Evolutionary conservation across 2,113 vertebrate species (phyloP).

Genomic region (Hippoglossus stenolepis): DNA sequence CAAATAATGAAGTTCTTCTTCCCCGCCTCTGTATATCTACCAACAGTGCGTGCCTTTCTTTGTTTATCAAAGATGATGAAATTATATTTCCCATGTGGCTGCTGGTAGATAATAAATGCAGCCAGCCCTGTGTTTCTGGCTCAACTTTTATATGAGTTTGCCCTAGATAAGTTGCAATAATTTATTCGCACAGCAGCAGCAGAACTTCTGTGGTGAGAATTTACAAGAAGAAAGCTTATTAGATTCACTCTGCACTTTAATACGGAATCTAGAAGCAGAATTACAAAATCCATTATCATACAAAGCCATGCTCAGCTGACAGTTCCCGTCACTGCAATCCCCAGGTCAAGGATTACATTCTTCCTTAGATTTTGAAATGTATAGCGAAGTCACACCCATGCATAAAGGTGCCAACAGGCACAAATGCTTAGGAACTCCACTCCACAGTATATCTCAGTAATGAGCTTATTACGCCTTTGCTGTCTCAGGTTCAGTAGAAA

Average conservation of each 20-base stretch:
- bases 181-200: conserved; percentile 50
- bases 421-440: conserved; percentile 13
- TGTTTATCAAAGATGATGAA: conserved; percentile 43
- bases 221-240: conserved; percentile 24
- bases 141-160: conserved; percentile 40
- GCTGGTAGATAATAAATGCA: conserved; percentile 32
- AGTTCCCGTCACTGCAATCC: conserved; percentile 44
- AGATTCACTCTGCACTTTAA: conserved; percentile 26
- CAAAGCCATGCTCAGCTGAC: conserved; percentile 39
- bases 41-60: conserved; percentile 26
- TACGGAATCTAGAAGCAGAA: conserved; percentile 33
- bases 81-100: conserved; percentile 43
- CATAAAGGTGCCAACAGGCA: conserved; percentile 14
- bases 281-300: conserved; percentile 47
- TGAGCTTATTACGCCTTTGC: conserved; percentile 49
- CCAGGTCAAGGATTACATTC: conserved; percentile 46
- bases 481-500: conserved; percentile 45
- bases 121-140: conserved; percentile 31
- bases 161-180: conserved; percentile 53
- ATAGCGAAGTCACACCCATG: conserved; percentile 9
- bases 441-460: conserved; percentile 37
- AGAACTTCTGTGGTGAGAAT: conserved; percentile 23
- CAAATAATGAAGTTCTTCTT: conserved; percentile 49
- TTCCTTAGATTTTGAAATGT: conserved; percentile 17
- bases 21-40: conserved; percentile 19